Percentiles rank a stretch among this genome's conserved stretches.
phyloP scores from a whole-genome alignment of 2,797 vertebrate genomes.

The Characodon lateralis region DNA sequence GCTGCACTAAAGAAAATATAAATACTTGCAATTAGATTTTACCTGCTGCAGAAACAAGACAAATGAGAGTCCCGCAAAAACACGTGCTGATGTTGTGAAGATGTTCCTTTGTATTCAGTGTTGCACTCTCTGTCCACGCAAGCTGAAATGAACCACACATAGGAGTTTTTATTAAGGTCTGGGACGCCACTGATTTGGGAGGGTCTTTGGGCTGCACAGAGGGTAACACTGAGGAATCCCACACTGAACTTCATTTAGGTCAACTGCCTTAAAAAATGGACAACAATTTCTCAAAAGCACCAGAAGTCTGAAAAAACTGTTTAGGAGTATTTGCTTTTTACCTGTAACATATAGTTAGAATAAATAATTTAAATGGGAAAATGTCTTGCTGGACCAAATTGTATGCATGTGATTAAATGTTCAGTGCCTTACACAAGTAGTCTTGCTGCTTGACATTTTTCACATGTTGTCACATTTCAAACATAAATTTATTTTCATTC shows the following conservation, averaged over 20 bases:
- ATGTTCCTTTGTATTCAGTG: constrained; percentile 62
- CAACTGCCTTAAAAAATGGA: background rate
- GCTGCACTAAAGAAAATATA: constrained; percentile 3
- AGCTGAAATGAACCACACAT: constrained; percentile 25
- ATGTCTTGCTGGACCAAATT: background rate
- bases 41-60: constrained; percentile 65
- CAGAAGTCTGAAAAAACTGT: background rate
- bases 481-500: background rate
- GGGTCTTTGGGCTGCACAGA: constrained; percentile 41
- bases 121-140: constrained; percentile 56
- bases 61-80: constrained; percentile 51
- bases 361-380: too few relatives aligned
- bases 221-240: background rate
- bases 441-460: background rate
- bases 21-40: constrained; percentile 27
- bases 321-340: background rate
- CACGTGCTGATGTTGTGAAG: constrained; percentile 46
- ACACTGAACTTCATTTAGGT: constrained; percentile 1
- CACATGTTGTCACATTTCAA: background rate
- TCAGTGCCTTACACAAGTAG: background rate
- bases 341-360: background rate
- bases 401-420: background rate
- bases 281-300: background rate
- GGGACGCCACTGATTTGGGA: constrained; percentile 35
- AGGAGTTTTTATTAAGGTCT: constrained; percentile 26